These are phyloP conservation scores for Epinotia demarniana DNA, from an alignment of 2,888 invertebrate genomes.

Conservation along the genomic window DNA sequence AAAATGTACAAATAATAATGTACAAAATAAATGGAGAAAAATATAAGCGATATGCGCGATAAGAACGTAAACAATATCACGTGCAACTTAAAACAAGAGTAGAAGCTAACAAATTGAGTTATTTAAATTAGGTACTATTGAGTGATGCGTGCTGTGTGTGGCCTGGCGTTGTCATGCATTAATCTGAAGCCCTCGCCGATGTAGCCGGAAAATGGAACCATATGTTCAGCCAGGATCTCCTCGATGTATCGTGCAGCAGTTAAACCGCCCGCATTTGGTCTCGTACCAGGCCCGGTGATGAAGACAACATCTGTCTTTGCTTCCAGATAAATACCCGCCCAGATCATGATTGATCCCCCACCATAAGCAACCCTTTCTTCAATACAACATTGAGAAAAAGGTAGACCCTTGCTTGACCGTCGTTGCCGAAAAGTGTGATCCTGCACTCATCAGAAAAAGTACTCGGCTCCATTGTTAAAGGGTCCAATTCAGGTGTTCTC, in stretches of 20 bases:
- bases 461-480: not conserved
- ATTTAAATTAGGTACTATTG: too few relatives aligned
- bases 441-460: slow-evolving; percentile 1
- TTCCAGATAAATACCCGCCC: not conserved
- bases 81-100: too few relatives aligned
- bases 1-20: too few relatives aligned
- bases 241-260: not conserved
- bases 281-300: not conserved
- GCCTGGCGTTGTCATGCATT: not conserved
- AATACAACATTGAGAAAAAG: not conserved
- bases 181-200: not conserved
- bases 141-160: not conserved
- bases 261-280: not conserved
- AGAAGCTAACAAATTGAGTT: too few relatives aligned
- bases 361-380: not conserved
- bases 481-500: not conserved
- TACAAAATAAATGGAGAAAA: too few relatives aligned
- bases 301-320: not conserved
- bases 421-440: not conserved
- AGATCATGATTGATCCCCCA: not conserved
- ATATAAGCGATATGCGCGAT: too few relatives aligned
- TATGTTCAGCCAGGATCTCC: not conserved
- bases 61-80: too few relatives aligned
- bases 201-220: not conserved
- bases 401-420: not conserved